Conservation (phyloP, 2,797 vertebrate genomes). For the Gobio occitaniae region DNA sequence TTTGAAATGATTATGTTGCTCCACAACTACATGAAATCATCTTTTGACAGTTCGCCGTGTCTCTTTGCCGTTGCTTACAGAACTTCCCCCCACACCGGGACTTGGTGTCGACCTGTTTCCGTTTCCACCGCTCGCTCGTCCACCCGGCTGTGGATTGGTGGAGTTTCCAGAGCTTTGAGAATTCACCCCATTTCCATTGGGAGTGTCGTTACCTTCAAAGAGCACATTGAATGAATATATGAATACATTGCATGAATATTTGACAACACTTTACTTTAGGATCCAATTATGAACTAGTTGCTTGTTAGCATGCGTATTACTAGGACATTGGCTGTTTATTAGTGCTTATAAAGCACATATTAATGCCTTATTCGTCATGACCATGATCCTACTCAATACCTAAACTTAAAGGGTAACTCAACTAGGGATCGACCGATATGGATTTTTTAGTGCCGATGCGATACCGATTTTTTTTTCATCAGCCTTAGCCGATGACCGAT, state of each 20-base stretch:
- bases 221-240: not conserved
- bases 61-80: slow-evolving; percentile 85
- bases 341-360: no score
- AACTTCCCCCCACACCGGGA: slow-evolving; percentile 67
- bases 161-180: slow-evolving; percentile 64
- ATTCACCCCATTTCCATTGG: slow-evolving; percentile 80
- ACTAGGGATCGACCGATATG: no score
- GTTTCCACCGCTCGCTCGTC: slow-evolving; percentile 75
- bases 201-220: slow-evolving; percentile 75
- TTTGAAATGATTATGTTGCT: not conserved
- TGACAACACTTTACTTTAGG: no score
- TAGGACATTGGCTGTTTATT: no score
- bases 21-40: slow-evolving; percentile 66
- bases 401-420: no score
- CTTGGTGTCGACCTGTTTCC: slow-evolving; percentile 76
- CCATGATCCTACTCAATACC: no score
- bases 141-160: slow-evolving; percentile 66
- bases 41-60: slow-evolving; percentile 83
- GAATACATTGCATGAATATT: not conserved
- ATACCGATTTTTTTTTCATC: no score
- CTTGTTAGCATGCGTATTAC: no score
- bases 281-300: no score
- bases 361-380: no score
- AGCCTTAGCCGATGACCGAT: no score
- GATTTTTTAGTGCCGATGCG: no score